These are phyloP conservation scores for Drepana arcuata DNA, from an alignment of 1,140 invertebrate genomes.

Conservation along the genomic window DNA sequence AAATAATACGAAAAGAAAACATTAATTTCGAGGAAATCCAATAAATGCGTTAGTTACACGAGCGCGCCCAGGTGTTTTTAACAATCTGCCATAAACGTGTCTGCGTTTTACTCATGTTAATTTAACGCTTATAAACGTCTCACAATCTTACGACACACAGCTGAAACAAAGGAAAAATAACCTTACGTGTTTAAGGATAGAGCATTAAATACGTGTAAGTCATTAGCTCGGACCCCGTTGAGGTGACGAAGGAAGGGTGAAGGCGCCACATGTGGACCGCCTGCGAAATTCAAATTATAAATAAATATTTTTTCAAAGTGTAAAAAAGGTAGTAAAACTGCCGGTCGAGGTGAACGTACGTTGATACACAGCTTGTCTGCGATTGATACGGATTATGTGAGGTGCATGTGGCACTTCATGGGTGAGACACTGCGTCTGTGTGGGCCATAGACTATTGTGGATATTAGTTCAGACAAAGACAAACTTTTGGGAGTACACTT, in stretches of 20 bases:
- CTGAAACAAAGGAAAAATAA: background rate
- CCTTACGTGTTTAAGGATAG: background rate
- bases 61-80: conserved; percentile 14
- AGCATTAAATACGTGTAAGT: background rate
- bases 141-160: conserved; percentile 3
- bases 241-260: conserved; percentile 11
- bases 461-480: too few relatives aligned
- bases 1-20: too few relatives aligned
- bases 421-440: too few relatives aligned
- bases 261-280: conserved; percentile 20
- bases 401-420: too few relatives aligned
- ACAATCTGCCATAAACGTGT: conserved; percentile 14
- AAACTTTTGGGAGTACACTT: too few relatives aligned
- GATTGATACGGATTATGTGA: conserved; percentile 13
- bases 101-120: conserved; percentile 9
- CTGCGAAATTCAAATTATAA: conserved; percentile 17
- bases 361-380: conserved; percentile 7
- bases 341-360: conserved; percentile 20
- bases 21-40: conserved; percentile 10
- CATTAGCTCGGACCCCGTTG: background rate
- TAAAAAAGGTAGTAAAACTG: conserved; percentile 10
- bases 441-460: too few relatives aligned
- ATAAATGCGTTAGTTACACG: conserved; percentile 2
- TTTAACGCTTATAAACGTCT: conserved; percentile 12
- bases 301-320: conserved; percentile 18